phyloP scores from a whole-genome alignment of 2,888 invertebrate genomes.

The Napeogenes sylphis region DNA sequence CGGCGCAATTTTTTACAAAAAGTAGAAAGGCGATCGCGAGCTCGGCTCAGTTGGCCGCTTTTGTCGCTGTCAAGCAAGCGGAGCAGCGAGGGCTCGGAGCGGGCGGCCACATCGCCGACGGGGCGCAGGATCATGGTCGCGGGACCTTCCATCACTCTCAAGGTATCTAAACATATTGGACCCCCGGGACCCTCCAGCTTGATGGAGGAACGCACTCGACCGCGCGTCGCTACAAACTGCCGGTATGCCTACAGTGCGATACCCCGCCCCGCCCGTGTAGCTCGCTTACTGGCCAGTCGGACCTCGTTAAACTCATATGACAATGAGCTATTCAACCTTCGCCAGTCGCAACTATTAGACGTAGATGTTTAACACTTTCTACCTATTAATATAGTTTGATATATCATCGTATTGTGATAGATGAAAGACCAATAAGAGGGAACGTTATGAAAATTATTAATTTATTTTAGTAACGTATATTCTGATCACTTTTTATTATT shows the following conservation, averaged over 20 bases:
- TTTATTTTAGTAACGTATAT: neutral
- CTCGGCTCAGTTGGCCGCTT: slow-evolving; percentile 66
- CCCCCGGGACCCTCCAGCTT: slow-evolving; percentile 74
- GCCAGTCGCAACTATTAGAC: slow-evolving; percentile 10
- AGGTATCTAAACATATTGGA: slow-evolving; percentile 74
- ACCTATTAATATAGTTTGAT: neutral
- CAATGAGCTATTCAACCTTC: slow-evolving; percentile 56
- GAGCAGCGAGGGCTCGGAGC: slow-evolving; percentile 67
- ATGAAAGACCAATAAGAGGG: neutral
- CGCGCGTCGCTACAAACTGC: slow-evolving; percentile 68
- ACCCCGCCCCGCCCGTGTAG: slow-evolving; percentile 41
- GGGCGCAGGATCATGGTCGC: slow-evolving; percentile 57
- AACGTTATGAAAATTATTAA: too few species aligned
- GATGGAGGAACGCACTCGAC: slow-evolving; percentile 66
- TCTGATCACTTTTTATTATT: too few species aligned
- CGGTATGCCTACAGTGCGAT: slow-evolving; percentile 43
- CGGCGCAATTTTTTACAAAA: slow-evolving; percentile 75
- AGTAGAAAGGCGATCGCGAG: slow-evolving; percentile 66
- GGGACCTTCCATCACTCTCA: slow-evolving; percentile 64
- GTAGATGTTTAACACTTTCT: slow-evolving; percentile 10
- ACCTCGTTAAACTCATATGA: slow-evolving; percentile 44
- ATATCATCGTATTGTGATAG: neutral
- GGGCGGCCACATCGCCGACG: slow-evolving; percentile 60
- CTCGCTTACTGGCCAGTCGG: slow-evolving; percentile 43
- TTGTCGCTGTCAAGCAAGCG: slow-evolving; percentile 67